These are phyloP conservation scores for Squalus acanthias DNA, from an alignment of 2,797 vertebrate genomes.

Conservation along the genomic window DNA sequence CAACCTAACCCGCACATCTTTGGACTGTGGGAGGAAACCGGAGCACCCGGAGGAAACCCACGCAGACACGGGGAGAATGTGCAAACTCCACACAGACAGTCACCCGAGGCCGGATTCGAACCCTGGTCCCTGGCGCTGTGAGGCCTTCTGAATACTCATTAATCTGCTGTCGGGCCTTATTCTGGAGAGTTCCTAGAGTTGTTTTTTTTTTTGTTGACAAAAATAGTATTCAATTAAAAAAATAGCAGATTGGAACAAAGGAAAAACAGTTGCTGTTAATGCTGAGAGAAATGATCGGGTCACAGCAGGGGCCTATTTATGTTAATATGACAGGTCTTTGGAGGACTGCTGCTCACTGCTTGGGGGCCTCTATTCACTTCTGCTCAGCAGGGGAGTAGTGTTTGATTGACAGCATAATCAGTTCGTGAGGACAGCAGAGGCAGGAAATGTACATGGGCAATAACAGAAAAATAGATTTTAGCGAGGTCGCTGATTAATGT, in stretches of 20 bases:
- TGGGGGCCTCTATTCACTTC: conserved; percentile 6
- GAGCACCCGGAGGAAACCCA: too few relatives aligned
- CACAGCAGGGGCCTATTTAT: not conserved
- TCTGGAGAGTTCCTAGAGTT: not conserved
- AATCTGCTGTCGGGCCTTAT: not conserved
- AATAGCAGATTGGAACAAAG: not conserved
- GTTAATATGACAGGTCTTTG: conserved; percentile 22
- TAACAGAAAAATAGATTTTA: conserved; percentile 30
- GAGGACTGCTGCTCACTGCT: conserved; percentile 22
- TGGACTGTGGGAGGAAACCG: too few relatives aligned
- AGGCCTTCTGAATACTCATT: not conserved
- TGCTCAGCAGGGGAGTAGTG: not conserved
- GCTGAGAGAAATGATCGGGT: not conserved
- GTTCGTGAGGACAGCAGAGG: not conserved
- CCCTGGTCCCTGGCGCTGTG: too few relatives aligned
- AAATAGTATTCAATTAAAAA: not conserved
- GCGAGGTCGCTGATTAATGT: not conserved
- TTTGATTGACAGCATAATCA: conserved; percentile 14
- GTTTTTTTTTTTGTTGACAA: not conserved
- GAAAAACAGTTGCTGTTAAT: conserved; percentile 23
- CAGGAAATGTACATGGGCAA: conserved; percentile 6
- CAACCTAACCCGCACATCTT: too few relatives aligned
- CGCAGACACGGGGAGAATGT: too few relatives aligned
- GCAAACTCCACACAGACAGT: too few relatives aligned
- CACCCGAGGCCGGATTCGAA: too few relatives aligned